These are phyloP conservation scores for Pachyrhynchus sulphureomaculatus DNA, from an alignment of 1,140 invertebrate species.

Conservation along the genomic window DNA sequence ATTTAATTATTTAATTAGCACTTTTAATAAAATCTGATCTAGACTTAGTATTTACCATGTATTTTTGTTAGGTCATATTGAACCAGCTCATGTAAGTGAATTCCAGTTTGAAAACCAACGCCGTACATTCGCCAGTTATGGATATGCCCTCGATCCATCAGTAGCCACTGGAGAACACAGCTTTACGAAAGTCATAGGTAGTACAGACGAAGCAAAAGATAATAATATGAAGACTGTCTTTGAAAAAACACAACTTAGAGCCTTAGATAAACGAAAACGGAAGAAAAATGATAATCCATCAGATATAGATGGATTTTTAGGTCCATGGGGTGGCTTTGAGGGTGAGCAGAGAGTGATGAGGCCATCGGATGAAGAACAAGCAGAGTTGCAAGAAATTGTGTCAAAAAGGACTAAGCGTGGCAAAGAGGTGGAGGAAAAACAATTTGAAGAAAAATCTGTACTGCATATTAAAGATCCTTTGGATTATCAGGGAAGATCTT, in stretches of 20 bases:
- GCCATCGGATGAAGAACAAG: slow-evolving; percentile 89
- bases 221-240: slow-evolving; percentile 77
- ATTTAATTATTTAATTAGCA: background rate
- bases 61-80: slow-evolving; percentile 91
- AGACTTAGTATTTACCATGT: too few species aligned
- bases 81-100: slow-evolving; percentile 91
- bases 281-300: slow-evolving; percentile 86
- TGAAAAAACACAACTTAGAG: slow-evolving; percentile 73
- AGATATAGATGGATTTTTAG: slow-evolving; percentile 93
- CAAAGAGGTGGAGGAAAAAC: slow-evolving; percentile 85
- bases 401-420: slow-evolving; percentile 88
- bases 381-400: slow-evolving; percentile 90
- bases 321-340: slow-evolving; percentile 94
- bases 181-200: slow-evolving; percentile 65
- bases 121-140: slow-evolving; percentile 91
- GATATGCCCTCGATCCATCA: slow-evolving; percentile 94
- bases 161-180: slow-evolving; percentile 67
- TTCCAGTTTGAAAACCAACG: slow-evolving; percentile 99
- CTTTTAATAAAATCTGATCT: too few species aligned
- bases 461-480: slow-evolving; percentile 92
- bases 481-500: slow-evolving; percentile 97
- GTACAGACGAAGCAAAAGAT: slow-evolving; percentile 35
- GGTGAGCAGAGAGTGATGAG: slow-evolving; percentile 88
- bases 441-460: slow-evolving; percentile 91
- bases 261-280: slow-evolving; percentile 73